Conservation (phyloP, 2,113 vertebrate species). For the Daubentonia madagascariensis region DNA sequence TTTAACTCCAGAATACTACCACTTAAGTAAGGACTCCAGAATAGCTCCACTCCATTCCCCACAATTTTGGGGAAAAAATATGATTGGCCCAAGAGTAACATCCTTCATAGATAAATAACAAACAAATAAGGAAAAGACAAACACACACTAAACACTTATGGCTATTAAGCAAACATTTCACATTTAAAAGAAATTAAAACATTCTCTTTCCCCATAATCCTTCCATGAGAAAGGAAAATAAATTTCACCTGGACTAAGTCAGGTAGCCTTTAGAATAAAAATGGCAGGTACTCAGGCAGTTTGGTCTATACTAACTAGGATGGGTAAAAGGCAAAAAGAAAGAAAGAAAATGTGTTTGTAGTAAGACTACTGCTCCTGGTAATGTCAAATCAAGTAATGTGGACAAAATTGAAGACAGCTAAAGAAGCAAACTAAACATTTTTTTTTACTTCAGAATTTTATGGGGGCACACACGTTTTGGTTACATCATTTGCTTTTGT, state of each 20-base stretch:
- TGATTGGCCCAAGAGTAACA: neutral
- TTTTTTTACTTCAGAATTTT: neutral
- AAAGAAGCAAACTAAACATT: neutral
- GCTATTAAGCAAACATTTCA: neutral
- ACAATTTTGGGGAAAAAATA: neutral
- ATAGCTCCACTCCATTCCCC: neutral
- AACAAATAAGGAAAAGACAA: neutral
- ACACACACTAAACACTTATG: neutral
- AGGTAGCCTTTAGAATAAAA: neutral
- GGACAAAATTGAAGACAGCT: neutral
- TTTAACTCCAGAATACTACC: neutral
- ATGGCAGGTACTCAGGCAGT: neutral
- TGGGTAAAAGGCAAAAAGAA: neutral
- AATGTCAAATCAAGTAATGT: neutral
- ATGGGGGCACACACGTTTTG: too few relatives aligned
- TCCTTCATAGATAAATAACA: neutral
- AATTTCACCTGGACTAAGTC: neutral
- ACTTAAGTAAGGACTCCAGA: neutral
- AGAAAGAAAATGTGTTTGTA: neutral
- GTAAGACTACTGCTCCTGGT: neutral
- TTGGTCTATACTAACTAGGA: neutral
- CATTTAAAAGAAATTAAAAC: neutral
- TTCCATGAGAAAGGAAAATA: neutral
- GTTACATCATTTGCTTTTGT: too few relatives aligned
- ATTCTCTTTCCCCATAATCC: neutral